Evolutionary conservation across 2,113 vertebrate species (phyloP), one percentile per base, ranked within the genome.

Genomic region (Daphoenositta chrysoptera): DNA sequence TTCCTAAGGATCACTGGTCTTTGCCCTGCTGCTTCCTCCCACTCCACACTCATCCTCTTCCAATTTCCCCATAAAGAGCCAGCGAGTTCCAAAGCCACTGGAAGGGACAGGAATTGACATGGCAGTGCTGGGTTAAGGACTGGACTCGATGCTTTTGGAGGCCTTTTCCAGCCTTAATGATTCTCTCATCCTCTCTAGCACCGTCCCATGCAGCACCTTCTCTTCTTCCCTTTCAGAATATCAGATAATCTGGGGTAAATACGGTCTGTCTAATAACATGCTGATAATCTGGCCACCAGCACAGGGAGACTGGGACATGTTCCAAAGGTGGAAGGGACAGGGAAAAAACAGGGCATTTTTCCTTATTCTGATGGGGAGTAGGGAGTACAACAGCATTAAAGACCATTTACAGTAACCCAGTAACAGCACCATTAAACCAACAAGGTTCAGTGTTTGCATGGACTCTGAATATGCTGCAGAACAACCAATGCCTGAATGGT

Each of bases 181-280:
- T 39, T 26, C 39, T 61, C 47, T 53, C 39, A 13, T 31, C 35
- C 39, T 60, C 61, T 18, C 9, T 1, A 44, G 18, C 19, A 26
- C 40, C 42, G 11, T 42, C 24, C 6, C 30, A 22, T 7, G 13
- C 1, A 13, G 11, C 1, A 2, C 8, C 4, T n/a, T 35, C 70
- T 53, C 21, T 23, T 58, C 15, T 27, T 12, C 39, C 28, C 12
- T 58, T 63, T n/a, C 14, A 37, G 26, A 63, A 80, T 27, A 60
- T 2, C 18, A 4, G 8, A n/a, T 33, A 60, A 93, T 69, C 12
- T 47, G 40, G 15, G 39, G 19, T 4, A 51, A 76, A 56, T 30
- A 11, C 0, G 5, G 2, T 45, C 48, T 80, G 22, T 42, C 64
- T 33, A 60, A 48, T 44, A 69, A 50, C 30, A 14, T 8, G 12